Base-by-base conservation (phyloP, 1,140 invertebrate genomes). In the Sogatella furcifera region DNA sequence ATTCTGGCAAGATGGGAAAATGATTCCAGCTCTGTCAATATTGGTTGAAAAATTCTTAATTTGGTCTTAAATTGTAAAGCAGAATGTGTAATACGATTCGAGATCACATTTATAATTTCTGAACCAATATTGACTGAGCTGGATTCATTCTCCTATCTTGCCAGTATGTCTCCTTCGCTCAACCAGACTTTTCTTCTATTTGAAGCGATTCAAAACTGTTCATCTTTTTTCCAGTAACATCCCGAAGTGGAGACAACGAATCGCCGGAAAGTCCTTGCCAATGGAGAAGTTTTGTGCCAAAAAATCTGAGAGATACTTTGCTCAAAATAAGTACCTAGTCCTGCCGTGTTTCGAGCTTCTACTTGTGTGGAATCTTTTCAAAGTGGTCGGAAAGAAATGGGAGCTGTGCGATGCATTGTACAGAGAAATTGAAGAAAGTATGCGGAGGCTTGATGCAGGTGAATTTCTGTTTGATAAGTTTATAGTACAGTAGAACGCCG, bases 251-350 rank as follows among this genome's bases (percentile, higher is more conserved):
- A 94, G 92, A 68, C 89, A 95, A 70, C 79, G 89, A 59, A 94
- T 98, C 59, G 93, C 94, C 34, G 95, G 95, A 0, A 97, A 97
- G 77, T 97, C 94, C 8, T 75, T 98, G 64, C 95, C 95, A 14
- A 89, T 97, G 81, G 95, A 98, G 73, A 98, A 98, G 69, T 98
- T 97, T 77, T 86, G 89, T 38, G 81, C 92, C 10, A 88, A 85
- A 69, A 93, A 94, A 69, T 81, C 89, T 17, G 81, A 85, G 59
- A 78, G 90, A 54, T 95, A 86, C 74, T 81, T 83, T 63, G 76
- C 80, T 38, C 88, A 94, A 74, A 83, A 85, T 46, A 80, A 86
- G 24, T 75, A 75, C 43, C 75, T 98, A 41, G 73, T 89, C 5
- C 76, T 97, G 54, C 92, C 95, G 11, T 84, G 85, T 22, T 77